Percentiles rank a stretch among this genome's conserved stretches.
phyloP scores from a whole-genome alignment of 37 sponge, comb jelly and placozoan genomes.

The Beroe forskalii region DNA sequence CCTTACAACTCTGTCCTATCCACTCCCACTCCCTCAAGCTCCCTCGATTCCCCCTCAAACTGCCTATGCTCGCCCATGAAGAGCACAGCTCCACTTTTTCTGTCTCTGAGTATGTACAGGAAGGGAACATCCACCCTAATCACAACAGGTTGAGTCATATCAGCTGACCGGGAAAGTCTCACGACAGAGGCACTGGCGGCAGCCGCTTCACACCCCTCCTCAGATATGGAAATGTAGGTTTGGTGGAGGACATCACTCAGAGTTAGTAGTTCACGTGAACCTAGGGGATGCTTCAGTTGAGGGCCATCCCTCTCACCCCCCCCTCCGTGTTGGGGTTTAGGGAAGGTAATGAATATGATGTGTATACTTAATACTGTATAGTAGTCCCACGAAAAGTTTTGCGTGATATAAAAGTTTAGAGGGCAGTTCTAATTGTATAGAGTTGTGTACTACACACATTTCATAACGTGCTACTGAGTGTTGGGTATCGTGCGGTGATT shows the following conservation, averaged over 20 bases:
- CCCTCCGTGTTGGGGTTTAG: too few species aligned
- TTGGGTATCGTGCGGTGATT: too few species aligned
- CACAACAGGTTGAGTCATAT: not conserved
- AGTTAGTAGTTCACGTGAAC: not conserved
- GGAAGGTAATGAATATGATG: too few species aligned
- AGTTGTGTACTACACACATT: too few species aligned
- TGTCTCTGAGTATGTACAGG: not conserved
- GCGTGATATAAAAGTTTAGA: too few species aligned
- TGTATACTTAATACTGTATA: too few species aligned
- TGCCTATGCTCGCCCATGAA: not conserved
- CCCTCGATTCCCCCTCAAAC: too few species aligned
- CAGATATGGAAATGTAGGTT: not conserved
- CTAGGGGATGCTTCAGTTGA: too few species aligned
- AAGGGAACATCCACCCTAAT: not conserved
- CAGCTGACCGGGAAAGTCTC: not conserved
- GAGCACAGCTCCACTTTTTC: not conserved
- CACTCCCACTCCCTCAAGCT: not conserved
- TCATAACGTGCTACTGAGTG: too few species aligned
- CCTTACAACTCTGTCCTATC: not conserved
- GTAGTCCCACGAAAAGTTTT: too few species aligned
- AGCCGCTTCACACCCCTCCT: conserved; percentile 29
- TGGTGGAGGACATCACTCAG: conserved; percentile 21
- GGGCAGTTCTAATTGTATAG: too few species aligned
- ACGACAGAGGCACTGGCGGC: not conserved
- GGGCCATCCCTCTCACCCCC: not conserved